Base-by-base conservation (phyloP, 2,797 vertebrate species). In the Malacoctenus gilli region DNA sequence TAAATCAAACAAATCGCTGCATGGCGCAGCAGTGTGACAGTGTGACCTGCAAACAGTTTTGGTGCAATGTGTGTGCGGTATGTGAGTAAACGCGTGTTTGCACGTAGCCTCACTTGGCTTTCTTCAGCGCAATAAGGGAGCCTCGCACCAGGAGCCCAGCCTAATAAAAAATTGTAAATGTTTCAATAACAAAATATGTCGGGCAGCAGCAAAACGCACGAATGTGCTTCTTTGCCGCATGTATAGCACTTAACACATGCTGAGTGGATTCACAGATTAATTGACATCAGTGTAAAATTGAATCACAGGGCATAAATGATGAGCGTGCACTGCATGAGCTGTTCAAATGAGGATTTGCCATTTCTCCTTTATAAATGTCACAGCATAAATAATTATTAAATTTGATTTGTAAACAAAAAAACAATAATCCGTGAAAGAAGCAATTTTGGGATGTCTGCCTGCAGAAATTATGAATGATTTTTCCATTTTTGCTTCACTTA, bases 1-100 rank as follows among this genome's bases (percentile, higher is more conserved):
- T 88, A 85, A 88, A 90, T 90, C 82, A 85, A 77, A 74, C 54
- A 77, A 82, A 85, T 67, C 31, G 19, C 44, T 49, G 59, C 15
- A 43, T 65, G 47, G 32, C 35, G 38, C 28, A 32, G 31, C 35
- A 18, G 22, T 44, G 40, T 37, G 38, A 32, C 53, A 56, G 25
- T 49, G 58, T 50, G 48, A 72, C 58, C 41, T 19, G 39, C 25
- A 28, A 28, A 28, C 25, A 9, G 6, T 5, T 23, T 8, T 23
- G 22, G 4, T 23, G 22, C 42, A 35, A 44, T 68, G 43, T 68
- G 47, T 64, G 30, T 55, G 53, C 14, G 19, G 44, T 32, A 28
- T 53, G 15, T 32, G 22, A 53, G 36, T 43, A 46, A 49, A 28
- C 40, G 28, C 23, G 28, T 68, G 30, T 68, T 66, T 65, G 54